Evolutionary conservation across 2,113 vertebrate species (phyloP), one percentile per base, ranked within the genome.

Genomic region (Ammodytes dubius): DNA sequence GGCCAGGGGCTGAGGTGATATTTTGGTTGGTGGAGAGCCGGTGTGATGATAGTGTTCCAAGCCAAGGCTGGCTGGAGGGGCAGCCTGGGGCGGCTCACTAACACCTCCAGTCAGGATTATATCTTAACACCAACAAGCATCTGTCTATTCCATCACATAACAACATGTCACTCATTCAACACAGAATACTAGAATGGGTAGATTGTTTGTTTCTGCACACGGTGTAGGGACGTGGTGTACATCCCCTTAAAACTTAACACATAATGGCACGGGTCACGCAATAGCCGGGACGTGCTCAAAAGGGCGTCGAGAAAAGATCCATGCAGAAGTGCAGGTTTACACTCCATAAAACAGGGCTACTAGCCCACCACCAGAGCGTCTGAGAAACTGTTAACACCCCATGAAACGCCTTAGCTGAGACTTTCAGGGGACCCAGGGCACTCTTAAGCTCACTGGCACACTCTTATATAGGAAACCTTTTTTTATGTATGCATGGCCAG

Each of bases 111-210:
- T 83, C 60, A 84, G 79, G 80, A 86, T 87, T 89, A 67, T 85
- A 89, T 88, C 88, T 91, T 92, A 94, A 93, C 89, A 93, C 87
- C 90, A 92, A 92, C 91, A 93, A 93, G 87, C 90, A 94, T 91
- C 84, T 93, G 90, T 91, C 91, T 82, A 82, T 81, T 90, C 85
- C 65, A 89, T 93, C 88, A 87, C 69, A 76, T 76, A 91, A 85
- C 89, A 78, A 91, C 79, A 75, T 82, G 90, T 84, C 88, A 91
- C 59, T 88, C 87, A 89, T 77, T 88, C 87, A 75, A 60, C 76
- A 58, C 52, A 54, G 75, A 83, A 74, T 56, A 82, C 84, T 14
- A 70, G 19, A 88, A 83, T 13, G 17, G 70, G 63, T 67, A 63
- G 58, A 84, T 40, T 58, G 47, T 76, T 56, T 72, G 69, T 63